A percentile compares a stretch with the other conserved stretches of the same genome.
These are phyloP conservation scores for Chiridota heheva DNA, from an alignment of 35 echinoderm and acorn worm species.

Conservation along the genomic window DNA sequence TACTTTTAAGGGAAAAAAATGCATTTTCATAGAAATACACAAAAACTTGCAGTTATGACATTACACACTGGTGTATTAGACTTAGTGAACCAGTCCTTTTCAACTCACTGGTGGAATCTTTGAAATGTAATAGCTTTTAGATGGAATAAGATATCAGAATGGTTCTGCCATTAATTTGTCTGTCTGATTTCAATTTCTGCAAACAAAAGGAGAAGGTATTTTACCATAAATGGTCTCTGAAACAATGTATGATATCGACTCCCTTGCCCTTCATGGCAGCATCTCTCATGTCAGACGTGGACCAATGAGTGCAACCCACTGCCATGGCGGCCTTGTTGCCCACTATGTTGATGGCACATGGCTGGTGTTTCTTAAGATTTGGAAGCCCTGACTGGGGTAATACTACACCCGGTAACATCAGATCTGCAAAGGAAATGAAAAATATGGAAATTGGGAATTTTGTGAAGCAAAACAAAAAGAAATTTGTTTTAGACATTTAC, in stretches of 20 bases:
- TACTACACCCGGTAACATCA: conserved; percentile 97
- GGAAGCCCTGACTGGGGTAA: conserved; percentile 56
- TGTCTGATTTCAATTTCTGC: background rate
- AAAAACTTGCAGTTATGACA: background rate
- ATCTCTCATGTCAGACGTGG: conserved; percentile 62
- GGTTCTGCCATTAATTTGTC: background rate
- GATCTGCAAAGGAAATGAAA: conserved; percentile 50
- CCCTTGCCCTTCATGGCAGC: conserved; percentile 93
- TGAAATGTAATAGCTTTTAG: too few relatives aligned
- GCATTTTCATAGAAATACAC: too few relatives aligned
- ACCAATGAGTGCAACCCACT: conserved; percentile 47
- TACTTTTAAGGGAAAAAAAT: too few relatives aligned
- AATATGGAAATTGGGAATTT: background rate
- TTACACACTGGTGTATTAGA: background rate
- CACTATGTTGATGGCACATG: conserved; percentile 71
- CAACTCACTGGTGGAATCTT: too few relatives aligned
- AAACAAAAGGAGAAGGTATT: background rate
- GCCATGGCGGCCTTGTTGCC: conserved; percentile 82
- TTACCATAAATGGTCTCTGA: conserved; percentile 87
- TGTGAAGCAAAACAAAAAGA: too few relatives aligned
- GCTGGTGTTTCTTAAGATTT: conserved; percentile 55
- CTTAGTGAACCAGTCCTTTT: background rate
- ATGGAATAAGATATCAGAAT: too few relatives aligned
- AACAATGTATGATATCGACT: conserved; percentile 56
- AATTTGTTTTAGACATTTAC: too few relatives aligned